Evolutionary conservation across 2,113 vertebrate genomes (phyloP).

Genomic region (Romanogobio albipinnatus): DNA sequence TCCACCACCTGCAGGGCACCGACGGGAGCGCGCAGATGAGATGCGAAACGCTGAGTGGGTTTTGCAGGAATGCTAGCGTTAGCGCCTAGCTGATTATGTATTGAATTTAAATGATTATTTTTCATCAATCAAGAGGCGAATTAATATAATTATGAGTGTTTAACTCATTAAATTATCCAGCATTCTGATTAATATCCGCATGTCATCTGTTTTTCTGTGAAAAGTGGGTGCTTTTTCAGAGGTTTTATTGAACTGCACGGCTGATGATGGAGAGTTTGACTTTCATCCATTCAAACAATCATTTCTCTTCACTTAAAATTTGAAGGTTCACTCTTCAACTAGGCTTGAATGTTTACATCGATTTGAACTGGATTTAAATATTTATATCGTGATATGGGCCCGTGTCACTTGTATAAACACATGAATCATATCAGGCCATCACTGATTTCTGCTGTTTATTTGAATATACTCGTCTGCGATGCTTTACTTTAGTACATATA

Average conservation of each 20-base stretch:
- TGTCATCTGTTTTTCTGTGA: constrained; percentile 8
- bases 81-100: constrained; percentile 11
- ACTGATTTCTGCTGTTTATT: not conserved
- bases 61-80: constrained; percentile 31
- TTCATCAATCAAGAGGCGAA: not conserved
- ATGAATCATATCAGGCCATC: constrained; percentile 33
- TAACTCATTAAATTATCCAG: not conserved
- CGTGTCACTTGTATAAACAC: not conserved
- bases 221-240: not conserved
- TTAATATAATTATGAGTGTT: not conserved
- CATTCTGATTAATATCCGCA: not conserved
- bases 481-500: not conserved
- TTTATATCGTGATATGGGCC: constrained; percentile 3
- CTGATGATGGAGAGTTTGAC: constrained; percentile 37
- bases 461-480: not conserved
- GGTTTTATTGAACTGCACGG: constrained; percentile 13
- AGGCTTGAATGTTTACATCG: not conserved
- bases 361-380: not conserved
- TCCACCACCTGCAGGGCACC: not conserved
- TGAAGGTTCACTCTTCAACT: constrained; percentile 43
- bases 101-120: not conserved
- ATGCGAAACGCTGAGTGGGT: not conserved
- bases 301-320: not conserved
- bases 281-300: constrained; percentile 16
- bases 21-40: constrained; percentile 16